phyloP scores from a whole-genome alignment of 2,797 vertebrate species.

The Sebastes variabilis region DNA sequence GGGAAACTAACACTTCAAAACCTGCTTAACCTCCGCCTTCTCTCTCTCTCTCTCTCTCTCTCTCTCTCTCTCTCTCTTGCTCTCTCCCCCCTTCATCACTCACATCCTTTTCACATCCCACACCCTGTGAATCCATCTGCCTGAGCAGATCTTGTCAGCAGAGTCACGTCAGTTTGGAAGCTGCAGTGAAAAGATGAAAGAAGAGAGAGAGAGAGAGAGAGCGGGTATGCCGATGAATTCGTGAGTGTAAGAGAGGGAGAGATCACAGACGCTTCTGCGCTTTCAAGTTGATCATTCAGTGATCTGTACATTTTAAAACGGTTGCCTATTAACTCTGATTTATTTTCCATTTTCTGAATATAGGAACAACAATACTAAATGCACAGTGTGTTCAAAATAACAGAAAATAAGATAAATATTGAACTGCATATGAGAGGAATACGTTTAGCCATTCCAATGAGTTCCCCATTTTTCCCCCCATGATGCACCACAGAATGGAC shows the following conservation, averaged over 20 bases:
- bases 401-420: neutral
- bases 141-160: conserved; percentile 22
- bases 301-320: neutral
- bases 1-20: conserved; percentile 22
- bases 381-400: neutral
- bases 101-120: conserved; percentile 10
- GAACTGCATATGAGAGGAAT: neutral
- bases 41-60: neutral
- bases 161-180: neutral
- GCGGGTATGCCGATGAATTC: neutral
- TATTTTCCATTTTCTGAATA: neutral
- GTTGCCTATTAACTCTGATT: neutral
- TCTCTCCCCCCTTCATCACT: neutral
- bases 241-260: neutral
- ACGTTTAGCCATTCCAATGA: neutral
- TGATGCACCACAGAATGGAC: neutral
- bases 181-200: conserved; percentile 27
- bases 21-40: neutral
- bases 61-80: neutral
- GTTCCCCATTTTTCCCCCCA: neutral
- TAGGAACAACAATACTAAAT: neutral
- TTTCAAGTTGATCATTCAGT: neutral
- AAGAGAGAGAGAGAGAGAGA: no score
- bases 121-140: conserved; percentile 32
- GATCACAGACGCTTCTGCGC: neutral